A percentile compares a stretch with the other conserved stretches of the same genome.
Evolutionary conservation across 2,888 invertebrate genomes (phyloP).

Genomic region (Azorinus chamasolen): DNA sequence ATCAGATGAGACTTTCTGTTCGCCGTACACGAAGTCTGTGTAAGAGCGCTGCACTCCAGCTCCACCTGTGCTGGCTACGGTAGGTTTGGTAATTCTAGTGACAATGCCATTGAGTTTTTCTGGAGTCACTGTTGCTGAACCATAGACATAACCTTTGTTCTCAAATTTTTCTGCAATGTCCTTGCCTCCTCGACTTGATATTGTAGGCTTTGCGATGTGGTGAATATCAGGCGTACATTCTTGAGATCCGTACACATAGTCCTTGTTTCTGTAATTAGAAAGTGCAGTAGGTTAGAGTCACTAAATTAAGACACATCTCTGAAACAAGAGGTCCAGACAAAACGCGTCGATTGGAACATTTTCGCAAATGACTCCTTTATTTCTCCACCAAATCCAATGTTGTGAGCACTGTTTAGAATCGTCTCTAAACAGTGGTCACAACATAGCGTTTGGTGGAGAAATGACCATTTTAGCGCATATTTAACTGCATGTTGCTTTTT

Average conservation of each 20-base stretch:
- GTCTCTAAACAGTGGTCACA: too few relatives aligned
- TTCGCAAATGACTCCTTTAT: too few relatives aligned
- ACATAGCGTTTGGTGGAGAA: too few relatives aligned
- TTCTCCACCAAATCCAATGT: too few relatives aligned
- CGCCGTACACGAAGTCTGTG: conserved; percentile 74
- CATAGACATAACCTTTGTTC: conserved; percentile 72
- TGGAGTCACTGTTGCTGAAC: conserved; percentile 62
- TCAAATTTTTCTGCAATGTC: conserved; percentile 73
- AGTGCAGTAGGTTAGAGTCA: too few relatives aligned
- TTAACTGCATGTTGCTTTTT: too few relatives aligned
- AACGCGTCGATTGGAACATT: too few relatives aligned
- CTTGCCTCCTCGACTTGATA: conserved; percentile 71
- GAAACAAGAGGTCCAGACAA: too few relatives aligned
- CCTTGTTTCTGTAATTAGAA: conserved; percentile 60
- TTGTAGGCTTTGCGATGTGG: conserved; percentile 69
- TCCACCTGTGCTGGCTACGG: conserved; percentile 78
- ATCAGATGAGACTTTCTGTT: conserved; percentile 66
- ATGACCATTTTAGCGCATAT: too few relatives aligned
- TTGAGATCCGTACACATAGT: conserved; percentile 72
- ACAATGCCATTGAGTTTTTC: conserved; percentile 71
- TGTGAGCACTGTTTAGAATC: too few relatives aligned
- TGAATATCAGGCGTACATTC: conserved; percentile 57
- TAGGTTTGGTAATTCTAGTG: conserved; percentile 73
- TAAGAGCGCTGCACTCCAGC: conserved; percentile 76
- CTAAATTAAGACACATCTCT: too few relatives aligned